Evolutionary conservation across 2,113 vertebrate genomes (phyloP), one percentile per base, ranked within the genome.

Genomic region (Onychorhynchus coronatus): DNA sequence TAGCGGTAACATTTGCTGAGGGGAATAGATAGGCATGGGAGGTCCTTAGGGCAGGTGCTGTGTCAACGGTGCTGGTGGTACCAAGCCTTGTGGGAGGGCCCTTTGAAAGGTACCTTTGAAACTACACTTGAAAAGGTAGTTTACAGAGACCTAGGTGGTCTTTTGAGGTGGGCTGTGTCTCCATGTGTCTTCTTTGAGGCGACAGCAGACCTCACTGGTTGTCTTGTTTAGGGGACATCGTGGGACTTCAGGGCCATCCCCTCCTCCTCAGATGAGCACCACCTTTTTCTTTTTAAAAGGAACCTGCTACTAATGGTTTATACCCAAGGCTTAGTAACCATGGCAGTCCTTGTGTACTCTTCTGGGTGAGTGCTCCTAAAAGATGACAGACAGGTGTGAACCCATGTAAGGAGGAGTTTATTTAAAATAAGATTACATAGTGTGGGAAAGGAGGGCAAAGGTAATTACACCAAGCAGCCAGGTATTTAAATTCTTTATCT

Each of bases 321-420:
- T 47, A 73, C 12, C 11, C 20, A 25, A 42, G 12, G 20, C 25
- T 73, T 46, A 65, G 58, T 23, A 79, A 59, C 33, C 50, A 14
- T 39, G 35, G 14, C 28, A n/a, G 24, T 53, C 42, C 31, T 67
- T 53, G 28, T 49, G 31, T 56, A 7, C 22, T 79, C 11, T 37
- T 58, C 35, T 76, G 77, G 12, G 24, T 68, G 58, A 68, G 35
- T 13, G 14, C 31, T 59, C 41, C 31, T 68, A 6, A 80, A 63
- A 63, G 42, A 58, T 82, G 71, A 67, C 12, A 14, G 17, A 8
- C 25, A 46, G 22, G 17, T 59, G 15, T 68, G 47, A 83, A 74
- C 0, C 2, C 28, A 49, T 0, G 0, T 44, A 20, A 56, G 50
- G 53, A 67, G 8, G 28, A 68, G 14, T 42, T 78, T 12, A 81